Conservation (phyloP, 2,797 vertebrate genomes). For the Tarsius wallacei region DNA sequence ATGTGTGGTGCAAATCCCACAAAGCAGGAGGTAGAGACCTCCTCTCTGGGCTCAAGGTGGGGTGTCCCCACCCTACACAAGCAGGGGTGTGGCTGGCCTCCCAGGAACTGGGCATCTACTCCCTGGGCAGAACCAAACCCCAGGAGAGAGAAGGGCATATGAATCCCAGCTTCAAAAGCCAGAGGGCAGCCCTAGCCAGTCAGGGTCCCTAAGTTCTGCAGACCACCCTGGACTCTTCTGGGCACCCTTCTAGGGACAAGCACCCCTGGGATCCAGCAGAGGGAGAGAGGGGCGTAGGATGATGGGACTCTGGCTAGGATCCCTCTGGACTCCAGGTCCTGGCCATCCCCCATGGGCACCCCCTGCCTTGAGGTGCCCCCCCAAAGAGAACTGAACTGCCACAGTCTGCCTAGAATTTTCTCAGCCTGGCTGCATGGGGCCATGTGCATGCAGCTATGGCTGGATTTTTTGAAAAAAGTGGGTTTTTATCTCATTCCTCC, state of each 20-base stretch:
- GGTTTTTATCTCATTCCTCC: not conserved
- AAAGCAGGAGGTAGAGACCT: fast-evolving
- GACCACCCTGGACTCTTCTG: not conserved
- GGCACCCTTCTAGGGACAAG: not conserved
- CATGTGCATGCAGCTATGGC: fast-evolving
- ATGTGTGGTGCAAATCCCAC: not conserved
- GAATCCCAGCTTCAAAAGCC: not conserved
- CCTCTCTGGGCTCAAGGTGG: not conserved
- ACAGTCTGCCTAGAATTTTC: not conserved
- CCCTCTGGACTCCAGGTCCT: too few relatives aligned
- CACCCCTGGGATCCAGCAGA: not conserved
- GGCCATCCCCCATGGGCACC: not conserved
- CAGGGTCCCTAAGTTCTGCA: fast-evolving
- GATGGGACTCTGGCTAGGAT: not conserved
- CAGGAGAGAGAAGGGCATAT: not conserved
- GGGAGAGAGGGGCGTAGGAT: not conserved
- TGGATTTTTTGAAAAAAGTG: fast-evolving
- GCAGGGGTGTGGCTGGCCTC: not conserved
- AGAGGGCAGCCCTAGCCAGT: fast-evolving
- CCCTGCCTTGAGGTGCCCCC: not conserved
- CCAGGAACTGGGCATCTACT: not conserved
- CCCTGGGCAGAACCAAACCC: not conserved
- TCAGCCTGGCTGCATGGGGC: not conserved
- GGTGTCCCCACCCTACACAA: fast-evolving
- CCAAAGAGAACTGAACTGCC: not conserved